These are phyloP conservation scores for Luscinia megarhynchos DNA, from an alignment of 2,797 vertebrate species.

Conservation along the genomic window DNA sequence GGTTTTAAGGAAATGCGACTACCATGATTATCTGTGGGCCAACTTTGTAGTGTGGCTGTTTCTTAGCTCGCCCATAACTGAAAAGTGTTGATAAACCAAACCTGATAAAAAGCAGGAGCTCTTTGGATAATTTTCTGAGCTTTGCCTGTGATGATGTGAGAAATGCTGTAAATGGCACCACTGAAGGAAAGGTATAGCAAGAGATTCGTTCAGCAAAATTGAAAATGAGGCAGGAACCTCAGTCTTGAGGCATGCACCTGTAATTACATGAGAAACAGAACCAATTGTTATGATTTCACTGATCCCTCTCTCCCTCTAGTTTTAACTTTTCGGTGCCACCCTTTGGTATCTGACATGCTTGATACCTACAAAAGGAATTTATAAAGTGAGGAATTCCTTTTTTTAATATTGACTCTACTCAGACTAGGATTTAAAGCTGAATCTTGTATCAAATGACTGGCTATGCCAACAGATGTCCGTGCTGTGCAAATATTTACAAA, in stretches of 20 bases:
- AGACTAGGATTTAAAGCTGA: conserved; percentile 24
- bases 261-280: neutral
- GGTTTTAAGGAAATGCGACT: neutral
- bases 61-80: neutral
- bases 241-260: fast-evolving
- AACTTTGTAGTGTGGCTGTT: neutral
- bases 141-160: neutral
- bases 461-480: conserved; percentile 60
- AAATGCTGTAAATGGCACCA: neutral
- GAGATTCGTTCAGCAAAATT: neutral
- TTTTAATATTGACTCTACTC: neutral
- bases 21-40: neutral
- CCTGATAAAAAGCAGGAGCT: neutral
- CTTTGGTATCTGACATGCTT: neutral
- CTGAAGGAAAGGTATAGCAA: neutral
- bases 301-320: neutral
- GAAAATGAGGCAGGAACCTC: neutral
- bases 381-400: neutral
- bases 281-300: neutral
- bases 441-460: conserved; percentile 25
- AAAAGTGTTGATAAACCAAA: neutral
- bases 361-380: neutral
- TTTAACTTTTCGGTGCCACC: neutral
- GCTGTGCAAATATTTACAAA: conserved; percentile 71
- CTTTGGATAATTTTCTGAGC: neutral